These are phyloP conservation scores for Sebastiscus tertius DNA, from an alignment of 2,797 vertebrate species.

Conservation along the genomic window DNA sequence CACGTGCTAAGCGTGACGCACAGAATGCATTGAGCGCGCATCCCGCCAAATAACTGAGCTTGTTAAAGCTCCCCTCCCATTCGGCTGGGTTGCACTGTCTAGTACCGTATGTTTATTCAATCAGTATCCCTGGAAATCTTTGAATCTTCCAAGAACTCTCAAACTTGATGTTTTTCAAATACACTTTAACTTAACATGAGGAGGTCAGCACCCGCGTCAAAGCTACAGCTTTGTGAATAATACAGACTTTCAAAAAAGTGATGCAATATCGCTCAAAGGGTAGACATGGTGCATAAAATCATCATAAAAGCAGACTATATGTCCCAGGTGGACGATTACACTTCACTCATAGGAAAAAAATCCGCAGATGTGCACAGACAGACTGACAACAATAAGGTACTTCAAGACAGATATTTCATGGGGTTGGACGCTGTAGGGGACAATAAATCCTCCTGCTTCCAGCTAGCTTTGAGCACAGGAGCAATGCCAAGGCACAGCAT, in stretches of 20 bases:
- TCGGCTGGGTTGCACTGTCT: neutral
- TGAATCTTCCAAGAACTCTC: slow-evolving; percentile 11
- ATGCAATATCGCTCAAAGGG: neutral
- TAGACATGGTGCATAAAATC: neutral
- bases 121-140: slow-evolving; percentile 16
- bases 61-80: slow-evolving; percentile 27
- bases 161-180: neutral
- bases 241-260: neutral
- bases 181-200: neutral
- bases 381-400: slow-evolving; percentile 30
- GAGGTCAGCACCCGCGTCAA: neutral
- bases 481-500: slow-evolving; percentile 66
- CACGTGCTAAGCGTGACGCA: slow-evolving; percentile 61
- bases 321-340: slow-evolving; percentile 5
- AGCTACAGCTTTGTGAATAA: neutral
- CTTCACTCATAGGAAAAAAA: neutral
- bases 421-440: slow-evolving; percentile 41
- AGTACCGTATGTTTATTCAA: slow-evolving; percentile 36
- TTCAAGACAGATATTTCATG: slow-evolving; percentile 39
- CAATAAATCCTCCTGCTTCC: slow-evolving; percentile 60
- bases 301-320: neutral
- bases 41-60: slow-evolving; percentile 22
- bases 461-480: slow-evolving; percentile 48
- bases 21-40: slow-evolving; percentile 49
- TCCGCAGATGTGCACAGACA: slow-evolving; percentile 1